Conservation (phyloP, 92 coral and sea anemone species). For the Porites cylindrica region DNA sequence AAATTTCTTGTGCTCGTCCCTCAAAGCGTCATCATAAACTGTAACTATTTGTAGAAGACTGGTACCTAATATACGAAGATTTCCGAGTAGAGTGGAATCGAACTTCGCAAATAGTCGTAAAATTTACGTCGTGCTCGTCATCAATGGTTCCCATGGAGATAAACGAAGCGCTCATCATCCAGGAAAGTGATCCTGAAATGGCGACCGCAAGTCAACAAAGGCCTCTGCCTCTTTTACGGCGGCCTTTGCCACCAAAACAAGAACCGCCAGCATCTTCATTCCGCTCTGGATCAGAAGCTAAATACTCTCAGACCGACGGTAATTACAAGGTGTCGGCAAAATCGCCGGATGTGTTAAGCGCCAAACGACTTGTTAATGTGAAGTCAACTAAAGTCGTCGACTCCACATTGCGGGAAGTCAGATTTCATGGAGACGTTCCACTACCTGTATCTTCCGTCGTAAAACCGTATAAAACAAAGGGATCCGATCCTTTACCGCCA, state of each 20-base stretch:
- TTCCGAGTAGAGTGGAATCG: neutral
- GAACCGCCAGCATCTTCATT: conserved; percentile 56
- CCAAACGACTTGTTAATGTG: conserved; percentile 16
- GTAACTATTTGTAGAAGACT: neutral
- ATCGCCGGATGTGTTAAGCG: conserved; percentile 49
- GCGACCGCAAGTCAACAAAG: conserved; percentile 84
- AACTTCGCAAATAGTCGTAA: neutral
- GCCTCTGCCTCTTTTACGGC: conserved; percentile 88
- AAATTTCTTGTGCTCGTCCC: neutral
- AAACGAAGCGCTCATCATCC: neutral
- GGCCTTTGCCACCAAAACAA: conserved; percentile 96
- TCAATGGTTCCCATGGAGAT: conserved; percentile 67
- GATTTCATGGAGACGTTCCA: conserved; percentile 75
- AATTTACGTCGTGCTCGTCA: conserved; percentile 3
- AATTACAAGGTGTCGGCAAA: conserved; percentile 31
- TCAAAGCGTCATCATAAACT: conserved; percentile 1
- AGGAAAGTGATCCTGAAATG: conserved; percentile 69
- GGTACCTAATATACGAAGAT: conserved; percentile 16
- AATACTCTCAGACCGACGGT: conserved; percentile 40
- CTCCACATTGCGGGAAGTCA: conserved; percentile 16
- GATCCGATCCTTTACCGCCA: conserved; percentile 92
- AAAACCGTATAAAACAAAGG: conserved; percentile 75
- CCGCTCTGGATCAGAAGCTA: conserved; percentile 51
- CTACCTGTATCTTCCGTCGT: conserved; percentile 65
- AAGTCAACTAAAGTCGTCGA: conserved; percentile 31